These are phyloP conservation scores for Epinephelus fuscoguttatus DNA, from an alignment of 2,113 vertebrate species.

Conservation along the genomic window DNA sequence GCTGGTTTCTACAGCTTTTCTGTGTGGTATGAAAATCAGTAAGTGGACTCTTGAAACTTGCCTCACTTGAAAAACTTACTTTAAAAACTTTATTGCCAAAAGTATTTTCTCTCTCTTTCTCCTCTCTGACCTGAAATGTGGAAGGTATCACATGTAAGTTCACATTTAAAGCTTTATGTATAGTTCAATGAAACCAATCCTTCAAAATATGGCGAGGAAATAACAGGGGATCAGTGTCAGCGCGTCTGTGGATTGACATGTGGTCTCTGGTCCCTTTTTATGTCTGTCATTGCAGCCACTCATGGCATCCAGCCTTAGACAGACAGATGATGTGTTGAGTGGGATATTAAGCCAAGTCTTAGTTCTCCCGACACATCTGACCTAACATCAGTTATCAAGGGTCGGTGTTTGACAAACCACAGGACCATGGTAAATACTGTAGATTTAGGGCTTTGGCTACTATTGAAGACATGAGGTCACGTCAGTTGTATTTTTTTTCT, in stretches of 20 bases:
- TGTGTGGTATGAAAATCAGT: too few relatives aligned
- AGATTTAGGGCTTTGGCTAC: not conserved
- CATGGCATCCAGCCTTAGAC: not conserved
- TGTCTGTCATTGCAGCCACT: conserved; percentile 1
- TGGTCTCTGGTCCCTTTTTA: not conserved
- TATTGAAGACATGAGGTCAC: not conserved
- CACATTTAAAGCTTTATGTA: not conserved
- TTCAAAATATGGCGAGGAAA: not conserved
- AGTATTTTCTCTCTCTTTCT: not conserved
- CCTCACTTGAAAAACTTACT: not conserved
- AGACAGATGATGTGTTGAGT: conserved; percentile 37
- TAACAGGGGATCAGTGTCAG: not conserved
- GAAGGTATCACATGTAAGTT: not conserved
- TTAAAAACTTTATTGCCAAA: not conserved
- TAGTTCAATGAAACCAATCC: not conserved
- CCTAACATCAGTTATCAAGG: not conserved
- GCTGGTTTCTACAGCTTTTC: too few relatives aligned
- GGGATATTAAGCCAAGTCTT: conserved; percentile 31
- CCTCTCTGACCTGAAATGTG: not conserved
- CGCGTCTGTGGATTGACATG: conserved; percentile 7
- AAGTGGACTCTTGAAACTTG: not conserved
- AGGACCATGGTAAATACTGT: too few relatives aligned
- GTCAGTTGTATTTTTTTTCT: too few relatives aligned
- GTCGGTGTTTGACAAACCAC: not conserved
- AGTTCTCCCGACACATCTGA: conserved; percentile 17